Evolutionary conservation across 2,113 vertebrate species (phyloP).

Genomic region (Scomber colias): DNA sequence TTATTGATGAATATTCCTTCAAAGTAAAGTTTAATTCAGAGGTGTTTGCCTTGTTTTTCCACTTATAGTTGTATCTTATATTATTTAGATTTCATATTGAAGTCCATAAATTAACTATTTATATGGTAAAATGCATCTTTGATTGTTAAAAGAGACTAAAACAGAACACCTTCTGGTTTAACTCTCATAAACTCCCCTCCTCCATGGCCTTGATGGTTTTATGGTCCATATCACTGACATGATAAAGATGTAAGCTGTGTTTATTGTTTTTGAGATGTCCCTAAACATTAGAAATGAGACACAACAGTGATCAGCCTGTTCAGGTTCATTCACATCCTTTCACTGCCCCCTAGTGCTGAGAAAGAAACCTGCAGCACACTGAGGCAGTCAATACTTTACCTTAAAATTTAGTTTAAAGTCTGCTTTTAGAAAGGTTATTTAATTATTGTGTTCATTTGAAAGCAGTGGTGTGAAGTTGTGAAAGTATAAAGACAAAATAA

Average conservation of each 20-base stretch:
- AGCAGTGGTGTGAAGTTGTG: too few species aligned
- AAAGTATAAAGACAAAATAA: too few species aligned
- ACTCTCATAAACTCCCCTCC: background rate
- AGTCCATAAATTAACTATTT: too few species aligned
- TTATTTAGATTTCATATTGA: too few species aligned
- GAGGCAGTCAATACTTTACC: background rate
- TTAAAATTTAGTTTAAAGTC: background rate
- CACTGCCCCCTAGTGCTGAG: slow-evolving; percentile 34
- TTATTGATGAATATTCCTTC: background rate
- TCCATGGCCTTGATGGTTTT: too few species aligned
- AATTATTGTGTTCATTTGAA: too few species aligned
- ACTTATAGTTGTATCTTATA: too few species aligned
- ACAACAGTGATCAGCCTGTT: background rate
- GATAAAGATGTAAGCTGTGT: background rate
- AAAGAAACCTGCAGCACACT: background rate
- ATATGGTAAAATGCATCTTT: too few species aligned
- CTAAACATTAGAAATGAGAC: background rate
- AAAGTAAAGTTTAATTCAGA: background rate
- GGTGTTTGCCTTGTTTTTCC: background rate
- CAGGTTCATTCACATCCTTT: background rate
- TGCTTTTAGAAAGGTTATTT: background rate
- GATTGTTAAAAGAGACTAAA: too few species aligned
- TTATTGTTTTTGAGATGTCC: background rate
- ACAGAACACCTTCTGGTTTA: too few species aligned
- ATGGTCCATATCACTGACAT: background rate